Base-by-base conservation (phyloP, 2,113 vertebrate genomes). In the Deroptyus accipitrinus region DNA sequence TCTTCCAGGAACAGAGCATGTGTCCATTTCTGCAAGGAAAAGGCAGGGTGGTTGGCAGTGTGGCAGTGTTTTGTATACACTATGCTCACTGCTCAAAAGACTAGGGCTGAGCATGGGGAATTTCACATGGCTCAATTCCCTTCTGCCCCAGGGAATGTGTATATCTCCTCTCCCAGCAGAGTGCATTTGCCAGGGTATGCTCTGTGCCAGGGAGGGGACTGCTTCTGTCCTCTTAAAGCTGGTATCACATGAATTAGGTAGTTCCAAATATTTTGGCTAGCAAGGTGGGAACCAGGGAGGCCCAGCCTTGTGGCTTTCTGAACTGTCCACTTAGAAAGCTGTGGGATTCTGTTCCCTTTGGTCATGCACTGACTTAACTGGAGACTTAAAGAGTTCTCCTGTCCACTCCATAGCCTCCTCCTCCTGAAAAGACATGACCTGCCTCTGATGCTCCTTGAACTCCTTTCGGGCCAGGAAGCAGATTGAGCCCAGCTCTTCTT, bases 71-170 rank as follows among this genome's bases (percentile, higher is more conserved):
- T 94, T 92, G 94, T 95, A 28, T 92, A 90, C 37, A 35, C 44
- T 61, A 9, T 4, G 0, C 61, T 80, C 2, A 0, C 74, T 1
- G 0, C 86, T 95, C 78, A 72, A 89, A 82, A 94, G 49, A 74
- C 84, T 85, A 64, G 78, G 44, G 90, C 74, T 0, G 13, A 95
- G 59, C 70, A 67, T 0, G n/a, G 94, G 94, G 90, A 79, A 88
- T 94, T 96, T 94, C 94, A 83, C 87, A 37, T 83, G 93, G 94
- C 93, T 94, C 52, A 33, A n/a, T 91, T 92, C 92, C 91, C 59
- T 89, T 20, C 78, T 85, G 81, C 93, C 49, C 24, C 6, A 0
- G 78, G 93, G 62, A 69, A 25, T 7, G 42, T 27, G 48, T 39
- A 7, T 24, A 41, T 62, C 84, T 95, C 74, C n/a, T 78, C 61